phyloP scores from a whole-genome alignment of 2,113 vertebrate species.

The Lepisosteus osseus region DNA sequence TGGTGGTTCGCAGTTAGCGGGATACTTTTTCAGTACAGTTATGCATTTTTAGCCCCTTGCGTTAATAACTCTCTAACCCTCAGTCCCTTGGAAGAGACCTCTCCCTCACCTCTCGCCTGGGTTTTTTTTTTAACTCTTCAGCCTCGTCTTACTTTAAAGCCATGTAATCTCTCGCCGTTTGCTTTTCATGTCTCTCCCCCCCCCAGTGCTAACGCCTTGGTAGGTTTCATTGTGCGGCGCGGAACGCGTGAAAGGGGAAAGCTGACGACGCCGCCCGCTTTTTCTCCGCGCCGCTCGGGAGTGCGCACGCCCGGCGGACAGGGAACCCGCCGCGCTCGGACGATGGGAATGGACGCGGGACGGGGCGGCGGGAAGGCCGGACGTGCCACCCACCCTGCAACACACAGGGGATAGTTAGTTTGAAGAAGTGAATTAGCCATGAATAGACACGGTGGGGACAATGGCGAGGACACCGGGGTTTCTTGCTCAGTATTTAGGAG shows the following conservation, averaged over 20 bases:
- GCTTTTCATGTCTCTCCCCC: not conserved
- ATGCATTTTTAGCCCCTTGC: not conserved
- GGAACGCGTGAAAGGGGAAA: too few species aligned
- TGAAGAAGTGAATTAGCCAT: slow-evolving; percentile 44
- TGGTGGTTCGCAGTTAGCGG: not conserved
- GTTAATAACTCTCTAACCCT: not conserved
- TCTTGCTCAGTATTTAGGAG: slow-evolving; percentile 48
- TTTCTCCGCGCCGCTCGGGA: too few species aligned
- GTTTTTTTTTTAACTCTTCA: not conserved
- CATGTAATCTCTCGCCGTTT: not conserved
- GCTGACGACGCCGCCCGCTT: too few species aligned
- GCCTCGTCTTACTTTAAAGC: slow-evolving; percentile 1
- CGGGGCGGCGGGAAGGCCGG: slow-evolving; percentile 11
- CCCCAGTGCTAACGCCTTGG: not conserved
- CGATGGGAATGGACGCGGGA: slow-evolving; percentile 34
- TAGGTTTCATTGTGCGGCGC: too few species aligned
- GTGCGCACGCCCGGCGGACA: too few species aligned
- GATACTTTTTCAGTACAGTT: not conserved
- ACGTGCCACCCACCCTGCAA: slow-evolving; percentile 36
- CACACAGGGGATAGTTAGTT: slow-evolving; percentile 39
- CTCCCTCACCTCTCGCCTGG: not conserved
- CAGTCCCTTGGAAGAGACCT: not conserved
- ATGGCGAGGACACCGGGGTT: slow-evolving; percentile 46
- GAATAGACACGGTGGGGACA: slow-evolving; percentile 48
- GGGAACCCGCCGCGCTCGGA: slow-evolving; percentile 29